A percentile compares a stretch with the other conserved stretches of the same genome.
Conservation (phyloP, 1,140 invertebrate genomes). For the Ridgeia piscesae region DNA sequence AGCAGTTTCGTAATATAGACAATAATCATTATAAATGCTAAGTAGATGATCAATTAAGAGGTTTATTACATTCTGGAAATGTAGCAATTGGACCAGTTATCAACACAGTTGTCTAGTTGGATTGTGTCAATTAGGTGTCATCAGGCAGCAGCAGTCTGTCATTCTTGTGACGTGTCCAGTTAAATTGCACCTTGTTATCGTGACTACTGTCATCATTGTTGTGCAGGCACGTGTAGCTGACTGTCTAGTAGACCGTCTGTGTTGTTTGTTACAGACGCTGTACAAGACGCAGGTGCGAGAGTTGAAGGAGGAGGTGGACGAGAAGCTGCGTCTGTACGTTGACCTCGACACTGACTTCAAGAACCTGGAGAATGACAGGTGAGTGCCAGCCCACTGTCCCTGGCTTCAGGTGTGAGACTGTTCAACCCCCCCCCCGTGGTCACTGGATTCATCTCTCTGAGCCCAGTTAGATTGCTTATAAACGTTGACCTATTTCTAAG, state of each 20-base stretch:
- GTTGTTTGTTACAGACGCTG: conserved; percentile 67
- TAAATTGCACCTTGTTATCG: no score
- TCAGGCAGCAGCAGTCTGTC: no score
- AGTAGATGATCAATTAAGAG: not conserved
- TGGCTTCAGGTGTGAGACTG: no score
- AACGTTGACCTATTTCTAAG: no score
- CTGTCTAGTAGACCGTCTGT: not conserved
- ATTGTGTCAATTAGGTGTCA: not conserved
- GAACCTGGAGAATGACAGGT: conserved; percentile 44
- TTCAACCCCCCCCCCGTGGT: no score
- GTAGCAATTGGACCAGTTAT: no score
- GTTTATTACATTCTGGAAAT: no score
- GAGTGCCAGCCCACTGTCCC: not conserved
- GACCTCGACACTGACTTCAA: conserved; percentile 72
- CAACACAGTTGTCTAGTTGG: not conserved
- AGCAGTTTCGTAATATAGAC: not conserved
- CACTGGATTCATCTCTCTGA: no score
- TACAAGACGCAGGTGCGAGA: conserved; percentile 92
- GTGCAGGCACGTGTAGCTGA: not conserved
- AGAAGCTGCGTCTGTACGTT: conserved; percentile 71
- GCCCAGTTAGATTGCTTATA: no score
- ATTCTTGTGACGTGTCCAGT: no score
- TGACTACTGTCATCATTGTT: not conserved
- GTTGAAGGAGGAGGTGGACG: conserved; percentile 82
- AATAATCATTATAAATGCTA: not conserved